Evolutionary conservation across 2,888 invertebrate species (phyloP), one percentile per base, ranked within the genome.

Genomic region (Hemistola chrysoprasaria): DNA sequence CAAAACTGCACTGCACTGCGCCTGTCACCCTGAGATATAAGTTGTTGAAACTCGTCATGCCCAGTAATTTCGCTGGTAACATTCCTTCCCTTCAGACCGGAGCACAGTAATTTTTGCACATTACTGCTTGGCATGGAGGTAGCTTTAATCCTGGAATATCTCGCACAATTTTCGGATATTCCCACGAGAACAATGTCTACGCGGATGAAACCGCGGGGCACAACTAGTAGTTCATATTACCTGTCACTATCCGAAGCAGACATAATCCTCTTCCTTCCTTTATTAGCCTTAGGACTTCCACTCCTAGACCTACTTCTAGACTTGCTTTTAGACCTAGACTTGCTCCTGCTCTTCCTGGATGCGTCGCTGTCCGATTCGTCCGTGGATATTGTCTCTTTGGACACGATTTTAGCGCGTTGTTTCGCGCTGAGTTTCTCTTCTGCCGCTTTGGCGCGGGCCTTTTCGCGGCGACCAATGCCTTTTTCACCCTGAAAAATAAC

Each of bases 321-420:
- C 16, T 16, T 16, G 16, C 16, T 16, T 16, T 4, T 16, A 16
- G 16, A 16, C 16, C 77, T 73, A 40, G 16, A 16, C 16, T 83
- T 87, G 47, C 87, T 51, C 21, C 75, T 71, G 20, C 78, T 75
- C 61, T 79, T 80, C 33, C 81, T 61, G 0, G 65, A 65, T 6
- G 57, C 82, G 37, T 93, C 93, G 50, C 94, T 94, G 53, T 92
- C 93, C 0, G 95, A 95, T 66, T 96, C 96, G 47, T 95, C 95
- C 0, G 97, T 97, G 0, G 98, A 98, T 55, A 98, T 98, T 0
- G 97, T 97, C 41, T 95, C 98, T 74, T 98, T 98, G 0, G 98
- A 98, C 0, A 97, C 94, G 70, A 98, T 95, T 66, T 96, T 94
- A 51, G 94, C 92, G 28, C 97, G 94, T 72, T 97, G 96, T 78